phyloP scores from a whole-genome alignment of 2,113 vertebrate species.

The pig (Sus scrofa) region T2T-Sscrofa CM000826.6:81064001-81064500 shows the following conservation, averaged over 20 bases:
- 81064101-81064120: constrained; percentile 48
- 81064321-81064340: not conserved
- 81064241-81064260: not conserved
- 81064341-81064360: not conserved
- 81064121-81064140: not conserved
- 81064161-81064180: not conserved
- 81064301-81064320: not conserved
- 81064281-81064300: not conserved
- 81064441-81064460: constrained; percentile 6
- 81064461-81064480: no score
- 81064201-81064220: constrained; percentile 49
- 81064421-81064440: not conserved
- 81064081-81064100: not conserved
- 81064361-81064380: not conserved
- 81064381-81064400: not conserved
- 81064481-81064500: no score
- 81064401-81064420: not conserved
- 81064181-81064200: not conserved
- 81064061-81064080: not conserved
- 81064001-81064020: constrained; percentile 35
- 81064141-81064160: not conserved
- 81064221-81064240: not conserved
- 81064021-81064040: constrained; percentile 37
- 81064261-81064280: not conserved
- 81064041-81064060: not conserved